Conservation (phyloP, 2,113 vertebrate genomes). For the Albula goreensis region DNA sequence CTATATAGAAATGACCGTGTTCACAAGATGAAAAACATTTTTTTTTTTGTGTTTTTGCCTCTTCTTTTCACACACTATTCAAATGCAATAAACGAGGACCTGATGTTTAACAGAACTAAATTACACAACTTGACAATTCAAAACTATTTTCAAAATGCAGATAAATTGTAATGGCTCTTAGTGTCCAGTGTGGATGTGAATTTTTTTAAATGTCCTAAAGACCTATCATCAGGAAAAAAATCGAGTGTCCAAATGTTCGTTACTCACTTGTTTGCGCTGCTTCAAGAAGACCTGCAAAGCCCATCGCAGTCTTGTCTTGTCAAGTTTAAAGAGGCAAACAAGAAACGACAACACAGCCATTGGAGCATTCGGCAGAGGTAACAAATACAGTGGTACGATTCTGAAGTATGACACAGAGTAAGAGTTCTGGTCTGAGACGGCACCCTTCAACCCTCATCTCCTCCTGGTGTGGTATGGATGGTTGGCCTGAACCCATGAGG, state of each 20-base stretch:
- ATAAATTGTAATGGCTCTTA: too few relatives aligned
- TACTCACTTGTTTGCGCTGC: neutral
- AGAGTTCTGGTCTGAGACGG: neutral
- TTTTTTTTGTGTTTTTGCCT: too few relatives aligned
- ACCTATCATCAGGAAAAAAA: neutral
- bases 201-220: neutral
- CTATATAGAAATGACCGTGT: too few relatives aligned
- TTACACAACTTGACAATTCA: neutral
- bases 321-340: neutral
- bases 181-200: too few relatives aligned
- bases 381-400: neutral
- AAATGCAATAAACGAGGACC: too few relatives aligned
- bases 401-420: neutral
- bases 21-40: too few relatives aligned
- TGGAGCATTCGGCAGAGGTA: too few relatives aligned
- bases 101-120: neutral
- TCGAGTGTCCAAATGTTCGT: neutral
- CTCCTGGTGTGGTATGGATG: neutral
- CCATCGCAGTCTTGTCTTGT: neutral
- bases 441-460: neutral
- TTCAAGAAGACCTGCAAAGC: neutral
- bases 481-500: neutral
- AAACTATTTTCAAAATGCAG: too few relatives aligned
- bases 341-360: neutral
- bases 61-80: too few relatives aligned